Evolutionary conservation across 2,888 invertebrate genomes (phyloP).

Genomic region (Calameuta idolon): DNA sequence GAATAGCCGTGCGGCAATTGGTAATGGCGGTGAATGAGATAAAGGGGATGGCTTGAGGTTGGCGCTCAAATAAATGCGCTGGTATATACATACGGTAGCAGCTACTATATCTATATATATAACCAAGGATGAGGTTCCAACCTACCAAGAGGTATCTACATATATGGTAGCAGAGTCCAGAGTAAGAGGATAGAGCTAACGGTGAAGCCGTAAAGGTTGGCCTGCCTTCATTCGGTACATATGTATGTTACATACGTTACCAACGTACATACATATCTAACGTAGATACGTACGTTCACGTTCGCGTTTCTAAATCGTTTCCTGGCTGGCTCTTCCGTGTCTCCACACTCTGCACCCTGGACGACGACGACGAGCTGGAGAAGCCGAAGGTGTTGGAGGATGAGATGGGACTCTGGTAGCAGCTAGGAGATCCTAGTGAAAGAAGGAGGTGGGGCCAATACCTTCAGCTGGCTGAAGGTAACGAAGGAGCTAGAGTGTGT

Average conservation of each 20-base stretch:
- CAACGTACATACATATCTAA: neutral
- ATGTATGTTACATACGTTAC: neutral
- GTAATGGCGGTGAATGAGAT: constrained; percentile 16
- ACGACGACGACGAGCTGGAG: neutral
- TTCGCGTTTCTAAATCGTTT: neutral
- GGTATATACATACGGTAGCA: neutral
- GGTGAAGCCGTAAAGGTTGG: constrained; percentile 15
- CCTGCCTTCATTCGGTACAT: neutral
- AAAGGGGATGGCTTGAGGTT: neutral
- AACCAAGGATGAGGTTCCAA: neutral
- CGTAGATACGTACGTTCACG: neutral
- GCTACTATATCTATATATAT: neutral
- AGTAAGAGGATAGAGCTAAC: constrained; percentile 13
- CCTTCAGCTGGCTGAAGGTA: neutral
- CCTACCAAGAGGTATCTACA: constrained; percentile 8
- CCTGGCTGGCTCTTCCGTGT: neutral
- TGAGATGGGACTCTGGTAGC: neutral
- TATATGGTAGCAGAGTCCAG: constrained; percentile 10
- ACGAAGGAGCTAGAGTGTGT: neutral
- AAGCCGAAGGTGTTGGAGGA: neutral
- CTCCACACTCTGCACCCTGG: neutral
- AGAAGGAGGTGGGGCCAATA: neutral
- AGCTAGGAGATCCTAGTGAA: neutral
- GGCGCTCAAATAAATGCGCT: neutral
- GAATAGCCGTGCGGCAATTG: constrained; percentile 16